These are phyloP conservation scores for Xerus rutilus DNA, from an alignment of 2,797 vertebrate species.

Conservation along the genomic window DNA sequence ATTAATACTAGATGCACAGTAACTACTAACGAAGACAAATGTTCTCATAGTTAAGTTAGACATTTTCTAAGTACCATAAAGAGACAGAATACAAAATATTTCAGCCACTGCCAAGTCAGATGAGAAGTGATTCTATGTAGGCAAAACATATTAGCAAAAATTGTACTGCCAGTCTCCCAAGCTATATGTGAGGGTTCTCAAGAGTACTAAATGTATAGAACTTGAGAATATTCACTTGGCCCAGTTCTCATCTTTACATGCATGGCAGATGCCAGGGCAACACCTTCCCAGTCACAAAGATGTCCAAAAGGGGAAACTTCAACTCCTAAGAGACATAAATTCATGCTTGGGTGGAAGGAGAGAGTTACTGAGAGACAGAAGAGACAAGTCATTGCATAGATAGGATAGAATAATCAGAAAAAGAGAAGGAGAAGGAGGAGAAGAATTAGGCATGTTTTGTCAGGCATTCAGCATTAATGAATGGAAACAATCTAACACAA, in stretches of 20 bases:
- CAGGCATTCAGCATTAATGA: neutral
- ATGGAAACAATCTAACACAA: neutral
- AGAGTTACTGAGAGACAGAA: neutral
- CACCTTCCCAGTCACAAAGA: neutral
- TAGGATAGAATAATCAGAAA: neutral
- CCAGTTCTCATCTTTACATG: neutral
- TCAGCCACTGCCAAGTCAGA: constrained; percentile 17
- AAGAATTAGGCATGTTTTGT: neutral
- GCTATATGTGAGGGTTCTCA: neutral
- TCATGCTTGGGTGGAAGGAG: neutral
- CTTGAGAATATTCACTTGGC: neutral
- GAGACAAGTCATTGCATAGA: neutral
- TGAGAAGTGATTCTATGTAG: constrained; percentile 25
- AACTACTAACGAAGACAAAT: constrained; percentile 2
- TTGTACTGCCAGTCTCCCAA: neutral
- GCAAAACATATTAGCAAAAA: constrained; percentile 29
- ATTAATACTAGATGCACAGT: neutral
- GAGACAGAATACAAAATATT: neutral
- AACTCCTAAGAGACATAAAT: neutral
- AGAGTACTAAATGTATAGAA: neutral
- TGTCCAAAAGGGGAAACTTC: neutral
- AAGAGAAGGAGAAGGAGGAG: neutral
- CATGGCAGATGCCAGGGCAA: neutral
- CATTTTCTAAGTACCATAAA: constrained; percentile 36
- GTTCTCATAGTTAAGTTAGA: neutral